Evolutionary conservation across 2,888 invertebrate species (phyloP).

Genomic region (Drosophila mercatorum): DNA sequence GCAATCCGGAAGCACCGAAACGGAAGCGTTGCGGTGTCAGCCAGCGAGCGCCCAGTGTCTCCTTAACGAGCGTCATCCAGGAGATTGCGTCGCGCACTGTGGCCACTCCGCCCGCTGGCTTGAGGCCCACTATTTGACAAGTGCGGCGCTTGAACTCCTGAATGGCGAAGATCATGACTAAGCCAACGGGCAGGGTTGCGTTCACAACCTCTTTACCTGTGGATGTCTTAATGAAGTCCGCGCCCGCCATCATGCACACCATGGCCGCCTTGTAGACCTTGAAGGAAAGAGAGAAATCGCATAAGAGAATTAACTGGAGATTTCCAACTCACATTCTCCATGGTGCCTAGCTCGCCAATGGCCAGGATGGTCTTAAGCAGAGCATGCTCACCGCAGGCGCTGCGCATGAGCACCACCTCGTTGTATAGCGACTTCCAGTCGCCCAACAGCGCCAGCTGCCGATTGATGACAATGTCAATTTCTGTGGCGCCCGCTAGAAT

Average conservation of each 20-base stretch:
- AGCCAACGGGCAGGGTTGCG: slow-evolving; percentile 95
- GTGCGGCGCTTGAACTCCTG: slow-evolving; percentile 90
- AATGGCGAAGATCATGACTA: slow-evolving; percentile 98
- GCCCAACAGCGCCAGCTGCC: slow-evolving; percentile 92
- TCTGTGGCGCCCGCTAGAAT: slow-evolving; percentile 94
- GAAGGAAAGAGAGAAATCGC: slow-evolving; percentile 22
- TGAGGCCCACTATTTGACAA: slow-evolving; percentile 94
- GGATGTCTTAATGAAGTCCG: slow-evolving; percentile 99
- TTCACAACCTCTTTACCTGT: slow-evolving; percentile 98
- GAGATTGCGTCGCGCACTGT: slow-evolving; percentile 92
- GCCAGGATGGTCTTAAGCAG: slow-evolving; percentile 97
- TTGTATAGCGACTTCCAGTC: slow-evolving; percentile 93
- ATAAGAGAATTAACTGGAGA: not conserved
- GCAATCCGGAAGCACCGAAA: slow-evolving; percentile 96
- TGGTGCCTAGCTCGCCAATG: slow-evolving; percentile 94
- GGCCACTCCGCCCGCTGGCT: slow-evolving; percentile 99
- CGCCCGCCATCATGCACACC: slow-evolving; percentile 97
- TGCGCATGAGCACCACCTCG: slow-evolving; percentile 93
- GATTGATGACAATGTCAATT: slow-evolving; percentile 97
- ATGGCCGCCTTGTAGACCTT: slow-evolving; percentile 94
- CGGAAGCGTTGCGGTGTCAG: slow-evolving; percentile 92
- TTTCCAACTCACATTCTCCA: slow-evolving; percentile 88
- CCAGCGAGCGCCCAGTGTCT: slow-evolving; percentile 95
- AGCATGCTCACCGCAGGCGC: slow-evolving; percentile 89
- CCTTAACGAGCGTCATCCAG: slow-evolving; percentile 94